Percentiles rank a stretch among this genome's conserved stretches.
These are phyloP conservation scores for Apomyelois bistriatella DNA, from an alignment of 2,888 invertebrate genomes.

Conservation along the genomic window DNA sequence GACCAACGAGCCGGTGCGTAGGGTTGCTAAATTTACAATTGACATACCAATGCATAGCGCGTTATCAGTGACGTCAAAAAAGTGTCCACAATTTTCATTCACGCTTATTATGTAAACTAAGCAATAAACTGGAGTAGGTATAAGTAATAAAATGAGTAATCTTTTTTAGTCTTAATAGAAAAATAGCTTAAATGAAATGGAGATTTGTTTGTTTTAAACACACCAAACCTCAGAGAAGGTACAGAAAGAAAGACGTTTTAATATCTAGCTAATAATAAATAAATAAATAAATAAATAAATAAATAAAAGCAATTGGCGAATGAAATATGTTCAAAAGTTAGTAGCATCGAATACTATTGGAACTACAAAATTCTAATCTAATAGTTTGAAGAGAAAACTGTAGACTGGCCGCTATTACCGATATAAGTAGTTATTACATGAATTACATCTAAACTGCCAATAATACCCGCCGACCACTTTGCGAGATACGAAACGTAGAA, in stretches of 20 bases:
- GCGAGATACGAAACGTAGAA: constrained; percentile 42
- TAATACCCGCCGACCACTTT: constrained; percentile 44
- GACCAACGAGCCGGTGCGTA: constrained; percentile 73
- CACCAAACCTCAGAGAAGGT: no score
- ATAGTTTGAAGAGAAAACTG: constrained; percentile 43
- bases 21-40: constrained; percentile 24
- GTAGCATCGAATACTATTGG: not conserved
- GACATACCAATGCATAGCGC: constrained; percentile 22
- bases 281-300: not conserved
- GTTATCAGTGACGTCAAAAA: constrained; percentile 31
- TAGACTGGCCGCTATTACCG: constrained; percentile 72
- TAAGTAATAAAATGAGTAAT: not conserved
- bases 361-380: constrained; percentile 35
- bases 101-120: not conserved
- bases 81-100: constrained; percentile 1
- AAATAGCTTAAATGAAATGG: no score
- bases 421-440: constrained; percentile 37
- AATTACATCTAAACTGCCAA: constrained; percentile 47
- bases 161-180: no score
- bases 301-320: not conserved
- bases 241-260: no score
- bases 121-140: not conserved
- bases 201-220: no score
- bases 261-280: not conserved
- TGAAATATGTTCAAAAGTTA: not conserved